phyloP scores from a whole-genome alignment of 2,888 invertebrate species.

The Cosmia trapezina region DNA sequence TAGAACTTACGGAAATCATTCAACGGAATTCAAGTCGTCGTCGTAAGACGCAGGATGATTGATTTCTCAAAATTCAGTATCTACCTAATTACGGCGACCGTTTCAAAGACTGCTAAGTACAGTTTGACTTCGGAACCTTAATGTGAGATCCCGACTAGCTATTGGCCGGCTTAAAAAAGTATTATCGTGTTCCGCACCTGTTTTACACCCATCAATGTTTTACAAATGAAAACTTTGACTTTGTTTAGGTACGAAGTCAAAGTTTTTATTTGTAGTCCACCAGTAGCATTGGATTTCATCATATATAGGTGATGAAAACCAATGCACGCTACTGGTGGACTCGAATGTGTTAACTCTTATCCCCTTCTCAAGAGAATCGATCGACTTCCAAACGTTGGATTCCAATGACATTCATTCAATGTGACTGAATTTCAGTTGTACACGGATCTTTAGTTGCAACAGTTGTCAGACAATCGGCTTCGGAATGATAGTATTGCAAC shows the following conservation, averaged over 20 bases:
- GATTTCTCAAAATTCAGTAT: too few relatives aligned
- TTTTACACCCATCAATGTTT: not conserved
- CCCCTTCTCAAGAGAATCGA: not conserved
- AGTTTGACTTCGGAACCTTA: too few relatives aligned
- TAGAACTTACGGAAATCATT: too few relatives aligned
- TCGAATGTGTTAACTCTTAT: not conserved
- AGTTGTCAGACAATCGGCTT: conserved; percentile 28
- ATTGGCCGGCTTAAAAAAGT: not conserved
- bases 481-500: conserved; percentile 18
- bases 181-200: not conserved
- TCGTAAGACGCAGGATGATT: not conserved
- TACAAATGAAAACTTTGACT: not conserved
- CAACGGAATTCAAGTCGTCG: too few relatives aligned
- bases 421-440: conserved; percentile 1
- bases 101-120: too few relatives aligned
- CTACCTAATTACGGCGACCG: too few relatives aligned
- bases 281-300: too few relatives aligned
- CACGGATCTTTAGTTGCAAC: conserved; percentile 8
- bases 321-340: not conserved
- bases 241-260: too few relatives aligned
- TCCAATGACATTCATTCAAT: conserved; percentile 1
- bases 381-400: not conserved
- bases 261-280: too few relatives aligned
- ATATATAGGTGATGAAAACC: too few relatives aligned
- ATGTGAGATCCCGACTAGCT: not conserved